Evolutionary conservation across 2,797 vertebrate genomes (phyloP), one percentile per base, ranked within the genome.

Genomic region (Neomorphus geoffroyi): DNA sequence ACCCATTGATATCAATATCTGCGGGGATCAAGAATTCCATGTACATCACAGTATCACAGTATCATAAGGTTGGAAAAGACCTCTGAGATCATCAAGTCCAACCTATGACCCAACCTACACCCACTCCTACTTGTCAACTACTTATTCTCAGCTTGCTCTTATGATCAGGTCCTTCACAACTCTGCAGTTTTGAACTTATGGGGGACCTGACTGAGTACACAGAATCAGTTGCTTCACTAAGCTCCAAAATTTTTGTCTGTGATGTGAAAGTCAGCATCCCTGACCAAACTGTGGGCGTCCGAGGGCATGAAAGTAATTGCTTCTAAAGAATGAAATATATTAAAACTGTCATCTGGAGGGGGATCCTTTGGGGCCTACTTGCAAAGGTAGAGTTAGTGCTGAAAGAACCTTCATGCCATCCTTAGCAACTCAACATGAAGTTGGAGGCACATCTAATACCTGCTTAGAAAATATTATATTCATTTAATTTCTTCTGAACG

Each of bases 21-120:
- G 41, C 2, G 1, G 56, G 51, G 67, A 30, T 32, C 32, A 45
- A 56, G 64, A 27, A n/a, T 62, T 41, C 18, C 0, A 0, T 33
- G 50, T 13, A 6, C 11, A 8, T 22, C 62, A n/a, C n/a, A n/a
- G n/a, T n/a, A n/a, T n/a, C n/a, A n/a, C n/a, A n/a, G n/a, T n/a
- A n/a, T n/a, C n/a, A n/a, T n/a, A n/a, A n/a, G n/a, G n/a, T n/a
- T n/a, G n/a, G n/a, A n/a, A n/a, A n/a, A n/a, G n/a, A n/a, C n/a
- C n/a, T n/a, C n/a, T n/a, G n/a, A n/a, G n/a, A n/a, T n/a, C n/a
- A n/a, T n/a, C n/a, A n/a, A n/a, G n/a, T n/a, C n/a, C n/a, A n/a
- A n/a, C n/a, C n/a, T n/a, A n/a, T n/a, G n/a, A n/a, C n/a, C n/a
- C n/a, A n/a, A n/a, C n/a, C n/a, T n/a, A n/a, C n/a, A n/a, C n/a